Base-by-base conservation (phyloP, 2,888 invertebrate species). In the Drosophila anomalipes region DNA sequence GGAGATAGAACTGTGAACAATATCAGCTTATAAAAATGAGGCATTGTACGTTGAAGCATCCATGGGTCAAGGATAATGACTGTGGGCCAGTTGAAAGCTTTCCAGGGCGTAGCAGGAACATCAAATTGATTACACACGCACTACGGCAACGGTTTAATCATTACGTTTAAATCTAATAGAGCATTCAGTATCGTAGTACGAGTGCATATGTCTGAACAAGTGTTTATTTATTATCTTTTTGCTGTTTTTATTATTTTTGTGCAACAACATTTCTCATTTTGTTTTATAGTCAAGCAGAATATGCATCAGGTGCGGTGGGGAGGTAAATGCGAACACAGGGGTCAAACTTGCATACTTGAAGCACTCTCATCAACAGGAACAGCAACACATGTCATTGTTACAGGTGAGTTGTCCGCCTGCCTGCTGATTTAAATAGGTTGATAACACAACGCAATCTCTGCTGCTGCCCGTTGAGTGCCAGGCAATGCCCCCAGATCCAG, bases 241-340 rank as follows among this genome's bases (percentile, higher is more conserved):
- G 32, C 51, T 37, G 51, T 58, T 47, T 22, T 70, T 33, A 68
- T 52, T 53, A n/a, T 44, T 63, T 71, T 71, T 81, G 69, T 77
- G 74, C 88, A 90, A 87, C 86, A 90, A 90, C 90, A 88, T 86
- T 86, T 86, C 79, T 86, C 89, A 89, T 86, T 89, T 86, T 90
- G 86, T 86, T 86, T 90, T 87, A 90, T 87, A 71, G 86, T 74
- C 67, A 57, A 53, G 70, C 64, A 68, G 58, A 70, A 65, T 47
- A 63, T 62, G 52, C 26, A 4, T 30, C 9, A 53, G n/a, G n/a
- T 56, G 14, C 9, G 22, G n/a, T 14, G 35, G 41, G 32, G n/a
- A 47, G 14, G n/a, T 32, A 53, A 35, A 32, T 47, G 54, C 39
- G 62, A 41, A 44, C 39, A 63, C 86, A 58, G 77, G 70, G 90